These are phyloP conservation scores for Athene cunicularia DNA, from an alignment of 2,113 vertebrate genomes.

Conservation along the genomic window DNA sequence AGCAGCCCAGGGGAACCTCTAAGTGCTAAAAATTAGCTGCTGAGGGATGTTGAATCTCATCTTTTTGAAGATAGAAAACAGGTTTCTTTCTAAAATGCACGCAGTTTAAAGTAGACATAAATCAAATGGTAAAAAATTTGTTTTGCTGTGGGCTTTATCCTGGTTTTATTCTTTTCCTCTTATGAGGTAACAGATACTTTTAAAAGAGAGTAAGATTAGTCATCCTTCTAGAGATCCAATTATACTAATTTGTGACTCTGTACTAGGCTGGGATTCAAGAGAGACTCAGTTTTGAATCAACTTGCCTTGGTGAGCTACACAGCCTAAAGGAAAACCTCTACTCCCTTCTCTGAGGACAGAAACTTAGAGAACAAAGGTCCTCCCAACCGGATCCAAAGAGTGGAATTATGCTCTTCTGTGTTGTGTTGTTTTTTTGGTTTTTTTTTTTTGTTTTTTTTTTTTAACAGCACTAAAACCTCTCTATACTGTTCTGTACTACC, in stretches of 20 bases:
- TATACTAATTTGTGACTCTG: neutral
- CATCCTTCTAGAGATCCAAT: constrained; percentile 1
- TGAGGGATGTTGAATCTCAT: constrained; percentile 63
- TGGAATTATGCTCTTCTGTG: neutral
- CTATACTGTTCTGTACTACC: neutral
- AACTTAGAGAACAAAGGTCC: neutral
- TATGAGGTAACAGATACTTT: constrained; percentile 19
- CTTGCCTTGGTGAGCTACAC: neutral
- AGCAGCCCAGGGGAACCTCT: constrained; percentile 73
- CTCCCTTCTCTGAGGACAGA: neutral
- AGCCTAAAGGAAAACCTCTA: neutral
- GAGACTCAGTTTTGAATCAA: neutral
- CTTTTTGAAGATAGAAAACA: constrained; percentile 56
- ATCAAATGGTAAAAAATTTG: constrained; percentile 68
- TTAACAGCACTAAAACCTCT: neutral
- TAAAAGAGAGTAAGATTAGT: neutral
- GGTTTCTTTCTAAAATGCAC: constrained; percentile 60
- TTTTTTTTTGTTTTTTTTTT: neutral
- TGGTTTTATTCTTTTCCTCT: constrained; percentile 51
- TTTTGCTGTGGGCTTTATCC: constrained; percentile 61
- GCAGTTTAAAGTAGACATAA: constrained; percentile 64
- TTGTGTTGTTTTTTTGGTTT: no score
- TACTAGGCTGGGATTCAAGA: neutral
- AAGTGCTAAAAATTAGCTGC: constrained; percentile 72
- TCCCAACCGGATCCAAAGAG: neutral